These are phyloP conservation scores for Ochropacha duplaris DNA, from an alignment of 2,888 invertebrate species.

Conservation along the genomic window DNA sequence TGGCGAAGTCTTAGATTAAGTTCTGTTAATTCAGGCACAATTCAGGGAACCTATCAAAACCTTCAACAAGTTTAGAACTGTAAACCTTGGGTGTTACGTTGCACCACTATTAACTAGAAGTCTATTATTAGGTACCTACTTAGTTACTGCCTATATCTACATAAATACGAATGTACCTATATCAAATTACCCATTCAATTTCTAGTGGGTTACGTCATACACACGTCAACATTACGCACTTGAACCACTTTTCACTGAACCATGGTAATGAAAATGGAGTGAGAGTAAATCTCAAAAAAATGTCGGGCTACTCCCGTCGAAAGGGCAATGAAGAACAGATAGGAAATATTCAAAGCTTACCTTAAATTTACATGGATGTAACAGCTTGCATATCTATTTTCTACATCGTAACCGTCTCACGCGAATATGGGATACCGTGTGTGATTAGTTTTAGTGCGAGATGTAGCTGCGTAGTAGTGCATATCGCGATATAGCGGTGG, in stretches of 20 bases:
- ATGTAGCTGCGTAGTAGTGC: slow-evolving; percentile 50
- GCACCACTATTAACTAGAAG: too few relatives aligned
- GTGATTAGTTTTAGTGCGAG: slow-evolving; percentile 39
- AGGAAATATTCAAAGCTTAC: slow-evolving; percentile 35
- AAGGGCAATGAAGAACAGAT: slow-evolving; percentile 8
- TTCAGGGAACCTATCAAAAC: too few relatives aligned
- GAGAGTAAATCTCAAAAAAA: slow-evolving; percentile 12
- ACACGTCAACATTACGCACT: slow-evolving; percentile 58
- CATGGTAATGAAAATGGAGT: slow-evolving; percentile 29
- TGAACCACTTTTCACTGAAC: slow-evolving; percentile 37
- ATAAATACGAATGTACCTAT: too few relatives aligned
- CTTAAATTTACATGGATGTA: slow-evolving; percentile 47
- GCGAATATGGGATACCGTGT: slow-evolving; percentile 39
- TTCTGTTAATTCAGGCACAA: too few relatives aligned
- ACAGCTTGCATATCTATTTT: slow-evolving; percentile 24
- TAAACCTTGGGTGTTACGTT: too few relatives aligned
- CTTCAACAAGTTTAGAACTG: too few relatives aligned
- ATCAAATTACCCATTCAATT: slow-evolving; percentile 19
- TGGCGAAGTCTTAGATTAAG: too few relatives aligned
- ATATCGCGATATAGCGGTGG: slow-evolving; percentile 51
- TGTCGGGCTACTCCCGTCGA: not conserved
- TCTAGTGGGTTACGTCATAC: slow-evolving; percentile 52
- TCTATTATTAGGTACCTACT: too few relatives aligned
- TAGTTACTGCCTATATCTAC: too few relatives aligned
- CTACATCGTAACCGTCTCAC: slow-evolving; percentile 53